Evolutionary conservation across 2,797 vertebrate genomes (phyloP), one percentile per base, ranked within the genome.

Genomic region (Sebastes flavidus): DNA sequence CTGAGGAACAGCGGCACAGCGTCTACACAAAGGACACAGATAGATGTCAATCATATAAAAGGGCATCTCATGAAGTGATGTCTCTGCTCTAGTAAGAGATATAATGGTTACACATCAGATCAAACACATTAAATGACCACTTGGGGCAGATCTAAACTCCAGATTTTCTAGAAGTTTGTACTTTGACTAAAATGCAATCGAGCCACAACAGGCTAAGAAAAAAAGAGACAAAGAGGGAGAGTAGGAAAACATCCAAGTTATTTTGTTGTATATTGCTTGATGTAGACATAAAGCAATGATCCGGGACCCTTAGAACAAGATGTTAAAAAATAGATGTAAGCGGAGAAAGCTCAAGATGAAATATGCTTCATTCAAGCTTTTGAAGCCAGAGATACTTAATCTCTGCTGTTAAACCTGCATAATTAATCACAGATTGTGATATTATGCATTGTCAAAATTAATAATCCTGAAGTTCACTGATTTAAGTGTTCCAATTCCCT

Each of bases 1-100:
- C 97, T 97, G 94, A 99, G 93, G 92, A 99, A 99, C 79, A 99
- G 96, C 1, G 98, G 99, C 78, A 99, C 99, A 89, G 99, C 99
- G 94, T 98, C 99, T 99, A 91, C 46, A 84, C 36, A 75, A 60
- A 63, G 6, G 4, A 71, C 27, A 75, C 6, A 77, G 4, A 61
- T 0, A 0, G 2, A 6, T n/a, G 1, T 65, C 6, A 22, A 34
- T 59, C 12, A 46, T 8, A 11, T 66, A 5, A 42, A 22, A 56
- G 2, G 9, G 3, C 9, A 38, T 58, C 20, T 25, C 2, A n/a
- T 16, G 10, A 34, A 34, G 18, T 25, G 38, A 16, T 10, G 6
- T 5, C 42, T 46, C 42, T 18, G 42, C 6, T 46, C 42, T 46
- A 46, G 16, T 46, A 0, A 63, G 32, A 63, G 20, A 63, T 61